Conservation (phyloP, 2,113 vertebrate genomes). For the Anoura caudifer region DNA sequence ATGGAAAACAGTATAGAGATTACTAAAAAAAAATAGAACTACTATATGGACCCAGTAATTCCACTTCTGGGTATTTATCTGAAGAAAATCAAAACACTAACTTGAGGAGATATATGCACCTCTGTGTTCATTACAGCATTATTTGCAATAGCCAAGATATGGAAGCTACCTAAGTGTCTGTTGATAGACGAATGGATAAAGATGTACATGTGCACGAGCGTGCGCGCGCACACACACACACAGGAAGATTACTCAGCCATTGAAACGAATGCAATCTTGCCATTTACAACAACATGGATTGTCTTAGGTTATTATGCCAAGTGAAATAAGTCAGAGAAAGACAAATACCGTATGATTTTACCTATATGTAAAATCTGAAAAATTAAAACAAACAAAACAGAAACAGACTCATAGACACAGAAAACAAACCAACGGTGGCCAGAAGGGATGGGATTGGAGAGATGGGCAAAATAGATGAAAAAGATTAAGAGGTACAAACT, state of each 20-base stretch:
- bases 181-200: background rate
- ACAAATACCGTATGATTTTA: background rate
- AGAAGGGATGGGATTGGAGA: background rate
- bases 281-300: background rate
- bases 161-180: background rate
- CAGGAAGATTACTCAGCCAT: background rate
- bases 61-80: background rate
- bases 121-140: background rate
- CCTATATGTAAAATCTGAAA: background rate
- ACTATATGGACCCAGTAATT: background rate
- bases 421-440: background rate
- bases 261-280: background rate
- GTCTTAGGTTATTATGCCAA: background rate
- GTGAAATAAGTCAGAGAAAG: background rate
- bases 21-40: background rate
- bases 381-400: background rate
- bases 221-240: background rate
- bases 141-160: background rate
- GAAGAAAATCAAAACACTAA: background rate
- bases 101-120: background rate
- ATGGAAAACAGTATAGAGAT: background rate
- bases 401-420: background rate
- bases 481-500: background rate
- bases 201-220: background rate
- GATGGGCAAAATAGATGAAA: background rate